phyloP scores from a whole-genome alignment of 2,797 vertebrate species.

The Pantherophis vulpinus region DNA sequence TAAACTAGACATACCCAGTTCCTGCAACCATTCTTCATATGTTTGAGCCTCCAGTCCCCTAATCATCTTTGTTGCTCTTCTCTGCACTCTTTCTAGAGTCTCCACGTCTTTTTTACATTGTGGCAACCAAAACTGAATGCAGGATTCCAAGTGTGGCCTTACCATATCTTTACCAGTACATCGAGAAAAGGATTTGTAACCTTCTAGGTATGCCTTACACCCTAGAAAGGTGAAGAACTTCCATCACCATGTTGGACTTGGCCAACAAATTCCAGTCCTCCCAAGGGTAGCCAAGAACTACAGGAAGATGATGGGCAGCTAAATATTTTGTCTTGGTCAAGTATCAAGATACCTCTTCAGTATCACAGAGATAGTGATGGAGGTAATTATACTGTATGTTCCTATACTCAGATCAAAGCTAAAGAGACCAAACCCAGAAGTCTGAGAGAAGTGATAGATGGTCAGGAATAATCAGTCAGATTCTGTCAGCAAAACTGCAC shows the following conservation, averaged over 20 bases:
- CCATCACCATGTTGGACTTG: not conserved
- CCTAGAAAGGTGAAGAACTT: not conserved
- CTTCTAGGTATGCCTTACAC: not conserved
- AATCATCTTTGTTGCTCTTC: too few species aligned
- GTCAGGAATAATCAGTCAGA: constrained; percentile 58
- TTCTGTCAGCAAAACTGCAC: constrained; percentile 59
- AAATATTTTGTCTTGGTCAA: not conserved
- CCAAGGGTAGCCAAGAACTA: not conserved
- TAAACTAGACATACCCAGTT: too few species aligned
- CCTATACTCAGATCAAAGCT: constrained; percentile 14
- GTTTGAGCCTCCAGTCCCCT: too few species aligned
- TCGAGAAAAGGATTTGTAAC: not conserved
- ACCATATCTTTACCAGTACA: not conserved
- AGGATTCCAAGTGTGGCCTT: too few species aligned
- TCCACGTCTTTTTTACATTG: too few species aligned
- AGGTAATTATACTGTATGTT: not conserved
- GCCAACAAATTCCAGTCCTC: too few species aligned
- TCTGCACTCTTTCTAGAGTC: too few species aligned
- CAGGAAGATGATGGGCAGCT: not conserved
- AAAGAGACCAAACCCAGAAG: constrained; percentile 21
- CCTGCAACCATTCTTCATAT: too few species aligned
- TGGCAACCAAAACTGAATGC: too few species aligned
- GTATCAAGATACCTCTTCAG: too few species aligned
- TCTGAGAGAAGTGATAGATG: constrained; percentile 62
- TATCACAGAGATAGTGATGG: not conserved